Base-by-base conservation (phyloP, 2,888 invertebrate genomes). In the Ferrisia virgata region DNA sequence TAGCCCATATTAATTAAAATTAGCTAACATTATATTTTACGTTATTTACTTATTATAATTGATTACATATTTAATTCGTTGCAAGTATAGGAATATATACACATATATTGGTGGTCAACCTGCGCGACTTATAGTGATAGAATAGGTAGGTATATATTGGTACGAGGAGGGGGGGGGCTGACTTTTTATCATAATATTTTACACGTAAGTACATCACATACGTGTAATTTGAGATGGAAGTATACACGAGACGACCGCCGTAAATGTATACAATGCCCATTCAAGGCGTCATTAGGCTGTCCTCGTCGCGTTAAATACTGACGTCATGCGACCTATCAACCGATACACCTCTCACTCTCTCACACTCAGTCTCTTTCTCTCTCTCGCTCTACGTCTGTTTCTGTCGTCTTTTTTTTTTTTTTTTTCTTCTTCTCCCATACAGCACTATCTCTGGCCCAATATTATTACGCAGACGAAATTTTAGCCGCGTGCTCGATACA, bases 281-380 rank as follows among this genome's bases (percentile, higher is more conserved):
- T 76, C 72, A 76, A 76, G 72, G 72, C 72, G 72, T 76, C 72
- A 76, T 76, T 76, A 76, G 72, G 72, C 72, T 76, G 72, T 76
- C 72, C 72, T 76, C 72, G 72, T 76, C 72, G 33, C 31, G 33
- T 76, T 36, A 33, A 36, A 76, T 76, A 76, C 72, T 76, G 72
- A 76, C 72, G 72, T 76, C 72, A 76, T 76, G 18, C 33, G 36
- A 33, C 72, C 31, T 76, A 76, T 76, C 72, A 76, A 69, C 31
- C 53, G 31, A 31, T 76, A 76, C 72, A 33, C n/a, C 72, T 18
- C 18, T 76, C 9, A 31, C 69, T 18, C 58, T 8, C 28, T 15
- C 64, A 11, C 43, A 11, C 43, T 43, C 43, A 11, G 11, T 43
- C 43, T 43, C 43, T 13, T 13, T 13, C 9, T 13, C 43, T 43